Conservation (phyloP, 2,888 invertebrate genomes). For the Pheosia gnoma region DNA sequence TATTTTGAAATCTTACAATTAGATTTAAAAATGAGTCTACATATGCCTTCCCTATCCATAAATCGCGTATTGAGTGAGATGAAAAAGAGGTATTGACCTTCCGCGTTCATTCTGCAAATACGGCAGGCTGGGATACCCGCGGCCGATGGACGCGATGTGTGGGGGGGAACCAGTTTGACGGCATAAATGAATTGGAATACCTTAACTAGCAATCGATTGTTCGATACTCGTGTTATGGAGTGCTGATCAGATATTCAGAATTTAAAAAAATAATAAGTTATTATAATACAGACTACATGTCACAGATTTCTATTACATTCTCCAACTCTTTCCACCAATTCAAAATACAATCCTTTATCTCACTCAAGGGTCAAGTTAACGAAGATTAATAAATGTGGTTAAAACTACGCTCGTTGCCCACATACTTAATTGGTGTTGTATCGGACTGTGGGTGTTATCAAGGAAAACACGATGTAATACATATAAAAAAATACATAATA, state of each 20-base stretch:
- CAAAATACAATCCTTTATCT: too few species aligned
- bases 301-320: too few species aligned
- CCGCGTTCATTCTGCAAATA: background rate
- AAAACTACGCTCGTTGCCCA: background rate
- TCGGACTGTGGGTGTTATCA: background rate
- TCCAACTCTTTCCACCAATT: too few species aligned
- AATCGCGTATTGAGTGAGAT: slow-evolving; percentile 5
- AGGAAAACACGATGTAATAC: slow-evolving; percentile 1
- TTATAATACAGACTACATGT: too few species aligned
- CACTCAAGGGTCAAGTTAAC: background rate
- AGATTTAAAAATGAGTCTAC: too few species aligned
- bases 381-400: background rate
- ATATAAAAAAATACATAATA: background rate
- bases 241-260: background rate
- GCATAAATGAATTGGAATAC: slow-evolving; percentile 10
- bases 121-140: background rate
- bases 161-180: slow-evolving; percentile 25
- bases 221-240: background rate
- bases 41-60: background rate
- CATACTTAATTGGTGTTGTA: background rate
- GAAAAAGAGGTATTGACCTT: slow-evolving; percentile 12
- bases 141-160: slow-evolving; percentile 5
- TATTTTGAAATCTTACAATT: too few species aligned
- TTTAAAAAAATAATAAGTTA: too few species aligned
- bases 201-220: slow-evolving; percentile 8